These are phyloP conservation scores for Helicolenus hilgendorfi DNA, from an alignment of 2,797 vertebrate genomes.

Conservation along the genomic window DNA sequence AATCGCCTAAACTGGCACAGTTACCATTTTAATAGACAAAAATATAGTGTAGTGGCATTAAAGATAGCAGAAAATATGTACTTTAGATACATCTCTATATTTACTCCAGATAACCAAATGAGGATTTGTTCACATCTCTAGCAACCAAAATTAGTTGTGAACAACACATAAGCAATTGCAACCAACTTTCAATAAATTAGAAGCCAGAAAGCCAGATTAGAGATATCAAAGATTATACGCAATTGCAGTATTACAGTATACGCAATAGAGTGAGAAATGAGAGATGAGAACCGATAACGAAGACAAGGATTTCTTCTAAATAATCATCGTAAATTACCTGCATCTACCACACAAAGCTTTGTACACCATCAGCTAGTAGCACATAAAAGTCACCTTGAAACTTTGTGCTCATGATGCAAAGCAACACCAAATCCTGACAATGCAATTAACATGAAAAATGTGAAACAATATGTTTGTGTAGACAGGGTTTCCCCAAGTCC, in stretches of 20 bases:
- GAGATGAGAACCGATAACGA: neutral
- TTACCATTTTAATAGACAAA: neutral
- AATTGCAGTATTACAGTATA: neutral
- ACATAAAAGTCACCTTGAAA: conserved; percentile 75
- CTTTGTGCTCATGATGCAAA: conserved; percentile 63
- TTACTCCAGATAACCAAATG: neutral
- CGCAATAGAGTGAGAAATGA: neutral
- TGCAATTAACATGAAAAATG: conserved; percentile 88
- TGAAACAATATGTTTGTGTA: conserved; percentile 74
- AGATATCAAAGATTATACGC: neutral
- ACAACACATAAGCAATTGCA: neutral
- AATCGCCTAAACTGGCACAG: neutral
- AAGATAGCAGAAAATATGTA: neutral
- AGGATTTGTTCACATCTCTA: neutral
- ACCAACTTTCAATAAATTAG: neutral
- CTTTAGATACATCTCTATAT: neutral
- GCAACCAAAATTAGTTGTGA: neutral
- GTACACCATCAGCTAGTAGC: neutral
- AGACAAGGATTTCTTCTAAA: neutral
- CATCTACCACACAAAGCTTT: conserved; percentile 14
- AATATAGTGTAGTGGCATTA: neutral
- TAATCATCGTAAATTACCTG: conserved; percentile 1
- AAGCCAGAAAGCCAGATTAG: neutral
- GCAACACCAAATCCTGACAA: conserved; percentile 76
- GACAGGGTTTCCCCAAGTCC: conserved; percentile 59